Evolutionary conservation across 2,888 invertebrate species (phyloP).

Genomic region (Adineta ricciae): DNA sequence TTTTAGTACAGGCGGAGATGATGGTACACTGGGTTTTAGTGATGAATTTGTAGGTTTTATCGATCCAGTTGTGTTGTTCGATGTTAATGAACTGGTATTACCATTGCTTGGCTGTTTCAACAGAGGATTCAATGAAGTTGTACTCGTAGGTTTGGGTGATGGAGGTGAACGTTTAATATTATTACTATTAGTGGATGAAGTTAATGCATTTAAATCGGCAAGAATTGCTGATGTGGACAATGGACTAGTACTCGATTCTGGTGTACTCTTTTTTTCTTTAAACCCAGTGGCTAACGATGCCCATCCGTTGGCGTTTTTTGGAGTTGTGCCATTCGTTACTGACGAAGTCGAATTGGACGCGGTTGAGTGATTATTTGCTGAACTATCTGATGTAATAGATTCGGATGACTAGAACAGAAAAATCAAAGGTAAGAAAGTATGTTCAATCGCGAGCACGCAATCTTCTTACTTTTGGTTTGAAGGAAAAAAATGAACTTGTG

Average conservation of each 20-base stretch:
- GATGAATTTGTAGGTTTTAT: neutral
- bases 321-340: neutral
- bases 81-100: neutral
- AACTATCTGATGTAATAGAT: neutral
- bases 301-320: neutral
- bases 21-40: neutral
- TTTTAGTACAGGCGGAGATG: slow-evolving; percentile 11
- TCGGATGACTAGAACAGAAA: neutral
- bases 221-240: neutral
- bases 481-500: neutral
- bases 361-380: neutral
- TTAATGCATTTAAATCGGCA: neutral
- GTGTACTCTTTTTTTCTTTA: neutral
- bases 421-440: neutral
- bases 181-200: neutral
- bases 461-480: slow-evolving; percentile 8
- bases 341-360: neutral
- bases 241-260: neutral
- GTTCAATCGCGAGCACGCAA: no score
- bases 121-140: neutral
- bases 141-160: neutral
- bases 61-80: neutral
- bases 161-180: neutral
- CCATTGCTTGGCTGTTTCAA: neutral
- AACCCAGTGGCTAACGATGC: neutral